These are phyloP conservation scores for Brachynemurus nebulosus DNA, from an alignment of 2,888 invertebrate genomes.

Conservation along the genomic window DNA sequence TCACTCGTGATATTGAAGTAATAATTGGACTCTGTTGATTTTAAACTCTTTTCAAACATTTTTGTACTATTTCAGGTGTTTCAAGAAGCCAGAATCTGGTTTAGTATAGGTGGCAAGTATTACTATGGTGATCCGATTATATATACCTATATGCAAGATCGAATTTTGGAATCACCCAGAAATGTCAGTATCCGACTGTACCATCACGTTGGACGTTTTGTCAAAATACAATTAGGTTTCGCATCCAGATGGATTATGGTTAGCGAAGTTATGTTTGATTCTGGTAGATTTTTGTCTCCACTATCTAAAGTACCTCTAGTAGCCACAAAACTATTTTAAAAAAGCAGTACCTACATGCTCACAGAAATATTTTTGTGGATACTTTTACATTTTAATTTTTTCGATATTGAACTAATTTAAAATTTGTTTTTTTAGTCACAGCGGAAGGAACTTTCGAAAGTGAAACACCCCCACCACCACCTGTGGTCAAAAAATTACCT, in stretches of 20 bases:
- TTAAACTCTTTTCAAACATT: neutral
- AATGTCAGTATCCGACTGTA: constrained; percentile 72
- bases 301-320: neutral
- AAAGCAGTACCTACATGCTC: neutral
- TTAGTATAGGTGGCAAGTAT: constrained; percentile 67
- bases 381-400: too few species aligned
- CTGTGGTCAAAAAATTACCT: constrained; percentile 24
- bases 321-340: too few species aligned
- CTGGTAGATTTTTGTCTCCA: constrained; percentile 35
- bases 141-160: constrained; percentile 57
- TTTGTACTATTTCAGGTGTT: constrained; percentile 46
- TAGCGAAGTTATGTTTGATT: constrained; percentile 79
- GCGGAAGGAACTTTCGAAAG: constrained; percentile 61
- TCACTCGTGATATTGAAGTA: constrained; percentile 70
- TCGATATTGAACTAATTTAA: neutral
- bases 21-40: too few species aligned
- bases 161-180: constrained; percentile 64
- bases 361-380: neutral
- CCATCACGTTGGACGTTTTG: constrained; percentile 66
- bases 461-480: constrained; percentile 44
- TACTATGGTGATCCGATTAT: constrained; percentile 66
- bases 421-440: constrained; percentile 38
- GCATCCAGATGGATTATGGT: constrained; percentile 78
- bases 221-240: constrained; percentile 63
- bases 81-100: constrained; percentile 61